Conservation (phyloP, 2,797 vertebrate species). For the Pseudocheirus occidentalis region DNA sequence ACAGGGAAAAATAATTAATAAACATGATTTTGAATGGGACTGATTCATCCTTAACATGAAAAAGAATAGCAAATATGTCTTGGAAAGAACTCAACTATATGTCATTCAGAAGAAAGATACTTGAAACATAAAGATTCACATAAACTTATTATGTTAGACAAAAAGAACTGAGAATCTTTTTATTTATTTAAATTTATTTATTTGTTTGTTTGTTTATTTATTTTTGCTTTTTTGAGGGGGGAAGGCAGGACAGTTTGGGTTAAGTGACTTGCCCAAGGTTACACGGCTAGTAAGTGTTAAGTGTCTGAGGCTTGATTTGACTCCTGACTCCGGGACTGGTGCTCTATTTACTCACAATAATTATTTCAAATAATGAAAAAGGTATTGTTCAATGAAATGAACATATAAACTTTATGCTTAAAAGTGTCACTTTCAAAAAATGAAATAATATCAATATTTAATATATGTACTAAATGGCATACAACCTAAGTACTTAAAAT, state of each 20-base stretch:
- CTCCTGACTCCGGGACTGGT: too few species aligned
- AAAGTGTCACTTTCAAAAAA: neutral
- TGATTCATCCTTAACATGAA: neutral
- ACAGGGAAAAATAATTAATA: neutral
- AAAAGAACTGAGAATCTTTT: neutral
- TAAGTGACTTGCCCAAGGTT: too few species aligned
- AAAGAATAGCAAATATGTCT: neutral
- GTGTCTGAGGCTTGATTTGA: too few species aligned
- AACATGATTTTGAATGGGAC: neutral
- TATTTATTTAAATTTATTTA: too few species aligned
- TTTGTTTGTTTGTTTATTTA: too few species aligned
- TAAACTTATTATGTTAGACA: neutral
- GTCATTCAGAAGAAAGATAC: neutral
- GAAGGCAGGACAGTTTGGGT: too few species aligned
- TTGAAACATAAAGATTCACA: neutral
- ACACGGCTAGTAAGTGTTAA: too few species aligned
- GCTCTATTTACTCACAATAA: too few species aligned
- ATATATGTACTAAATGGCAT: neutral
- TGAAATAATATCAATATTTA: neutral
- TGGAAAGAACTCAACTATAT: neutral
- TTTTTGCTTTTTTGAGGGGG: too few species aligned
- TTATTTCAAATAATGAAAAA: neutral
- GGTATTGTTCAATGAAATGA: neutral
- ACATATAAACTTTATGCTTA: neutral
- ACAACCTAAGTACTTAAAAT: neutral